Base-by-base conservation (phyloP, 2,113 vertebrate genomes). In the Ploceus nigricollis region DNA sequence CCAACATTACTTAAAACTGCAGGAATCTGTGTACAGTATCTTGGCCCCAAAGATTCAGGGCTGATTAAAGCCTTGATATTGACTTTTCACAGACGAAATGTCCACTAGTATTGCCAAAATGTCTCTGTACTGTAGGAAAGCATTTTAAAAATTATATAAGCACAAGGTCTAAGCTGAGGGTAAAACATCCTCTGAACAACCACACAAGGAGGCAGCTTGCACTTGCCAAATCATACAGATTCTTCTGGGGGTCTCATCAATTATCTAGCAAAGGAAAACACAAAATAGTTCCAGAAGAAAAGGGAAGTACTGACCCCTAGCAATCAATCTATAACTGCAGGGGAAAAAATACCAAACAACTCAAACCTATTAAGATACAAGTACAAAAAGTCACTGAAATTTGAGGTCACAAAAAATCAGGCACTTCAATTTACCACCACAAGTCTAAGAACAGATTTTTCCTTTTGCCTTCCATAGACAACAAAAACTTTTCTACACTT, bases 201-300 rank as follows among this genome's bases (percentile, higher is more conserved):
- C 90, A 95, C 80, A 89, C 75, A 86, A 45, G 47, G 40, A 81
- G 90, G 51, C 56, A 93, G 65, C 35, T 66, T 71, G n/a, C 68
- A 56, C n/a, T 89, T 97, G 79, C 87, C 94, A 94, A 65, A 65
- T 86, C 68, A 93, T 58, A 82, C 39, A 80, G 50, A 33, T 44
- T 87, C 25, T 82, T 81, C 78, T 79, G 21, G 51, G 75, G 25
- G 44, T 58, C 77, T 87, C 88, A 61, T 93, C 80, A 81, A 68
- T 91, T 89, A 87, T 89, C 72, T 64, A 88, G 71, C 51, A 58
- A 77, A 91, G 57, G 5, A 64, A 89, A 92, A 56, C 31, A 76
- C 23, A 81, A 68, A 48, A 69, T 16, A 63, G 20, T 33, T 53
- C 17, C 61, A 50, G 35, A 85, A 56, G 37, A 82, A 81, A 92